A percentile compares a stretch with the other conserved stretches of the same genome.
Conservation (phyloP, 2,113 vertebrate species). For the Bothrops jararaca region DNA sequence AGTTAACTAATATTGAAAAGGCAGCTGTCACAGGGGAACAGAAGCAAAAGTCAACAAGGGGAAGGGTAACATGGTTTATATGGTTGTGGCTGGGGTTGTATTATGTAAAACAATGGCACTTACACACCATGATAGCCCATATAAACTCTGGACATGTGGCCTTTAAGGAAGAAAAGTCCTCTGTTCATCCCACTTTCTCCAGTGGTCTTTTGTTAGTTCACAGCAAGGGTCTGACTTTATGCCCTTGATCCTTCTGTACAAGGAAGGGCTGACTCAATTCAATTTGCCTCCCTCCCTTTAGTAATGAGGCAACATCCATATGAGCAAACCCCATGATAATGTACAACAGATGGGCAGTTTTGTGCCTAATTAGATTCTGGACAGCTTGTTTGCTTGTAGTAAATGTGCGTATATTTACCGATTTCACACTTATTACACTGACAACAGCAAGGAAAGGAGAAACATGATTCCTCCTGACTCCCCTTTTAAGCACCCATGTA, state of each 20-base stretch:
- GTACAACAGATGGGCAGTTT: constrained; percentile 80
- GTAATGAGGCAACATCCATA: constrained; percentile 70
- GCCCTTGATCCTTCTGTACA: constrained; percentile 74
- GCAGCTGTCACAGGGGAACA: constrained; percentile 73
- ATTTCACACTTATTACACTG: constrained; percentile 77
- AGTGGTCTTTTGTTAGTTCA: constrained; percentile 80
- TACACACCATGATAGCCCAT: constrained; percentile 81
- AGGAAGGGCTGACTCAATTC: constrained; percentile 76
- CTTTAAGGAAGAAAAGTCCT: constrained; percentile 76
- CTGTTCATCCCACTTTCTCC: constrained; percentile 70
- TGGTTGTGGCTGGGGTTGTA: constrained; percentile 70
- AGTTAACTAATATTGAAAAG: constrained; percentile 79
- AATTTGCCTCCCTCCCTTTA: constrained; percentile 78
- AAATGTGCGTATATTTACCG: constrained; percentile 67
- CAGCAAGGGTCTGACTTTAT: constrained; percentile 83
- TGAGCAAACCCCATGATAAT: constrained; percentile 73
- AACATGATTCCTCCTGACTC: constrained; percentile 10
- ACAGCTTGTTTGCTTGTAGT: constrained; percentile 67
- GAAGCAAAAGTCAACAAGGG: constrained; percentile 76
- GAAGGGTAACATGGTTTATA: constrained; percentile 75
- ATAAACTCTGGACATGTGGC: constrained; percentile 83
- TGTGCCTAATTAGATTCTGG: constrained; percentile 81
- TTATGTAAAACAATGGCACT: constrained; percentile 78
- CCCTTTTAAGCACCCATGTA: constrained; percentile 15
- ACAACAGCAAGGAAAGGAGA: constrained; percentile 53